Conservation (phyloP, 1,140 invertebrate genomes). For the Lasioglossum albipes region DNA sequence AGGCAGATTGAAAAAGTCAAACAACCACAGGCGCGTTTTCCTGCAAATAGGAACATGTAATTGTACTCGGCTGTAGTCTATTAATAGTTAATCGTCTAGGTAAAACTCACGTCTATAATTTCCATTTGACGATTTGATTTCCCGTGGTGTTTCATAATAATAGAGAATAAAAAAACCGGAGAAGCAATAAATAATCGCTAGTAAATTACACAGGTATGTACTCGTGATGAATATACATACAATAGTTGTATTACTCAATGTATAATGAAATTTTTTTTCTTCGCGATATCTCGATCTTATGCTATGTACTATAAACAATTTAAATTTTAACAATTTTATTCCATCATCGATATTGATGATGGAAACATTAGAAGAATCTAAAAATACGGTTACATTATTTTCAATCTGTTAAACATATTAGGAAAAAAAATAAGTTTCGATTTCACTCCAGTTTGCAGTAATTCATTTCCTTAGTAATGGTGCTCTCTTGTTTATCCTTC, state of each 20-base stretch:
- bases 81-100: conserved; percentile 5
- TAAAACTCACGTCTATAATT: neutral
- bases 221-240: no score
- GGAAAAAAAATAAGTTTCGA: no score
- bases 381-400: no score
- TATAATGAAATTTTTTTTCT: neutral
- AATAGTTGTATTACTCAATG: neutral
- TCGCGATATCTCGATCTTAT: no score
- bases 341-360: no score
- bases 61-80: neutral
- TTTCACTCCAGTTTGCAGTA: no score
- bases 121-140: conserved; percentile 10
- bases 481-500: neutral
- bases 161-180: neutral
- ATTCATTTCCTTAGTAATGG: neutral
- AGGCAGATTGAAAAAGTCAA: no score
- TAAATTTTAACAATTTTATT: no score
- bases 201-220: neutral
- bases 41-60: neutral
- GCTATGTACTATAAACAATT: no score
- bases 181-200: conserved; percentile 5
- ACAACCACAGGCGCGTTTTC: no score
- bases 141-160: conserved; percentile 7
- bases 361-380: no score
- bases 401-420: no score